Evolutionary conservation across 2,888 invertebrate genomes (phyloP).

Genomic region (Gordius sp.): DNA sequence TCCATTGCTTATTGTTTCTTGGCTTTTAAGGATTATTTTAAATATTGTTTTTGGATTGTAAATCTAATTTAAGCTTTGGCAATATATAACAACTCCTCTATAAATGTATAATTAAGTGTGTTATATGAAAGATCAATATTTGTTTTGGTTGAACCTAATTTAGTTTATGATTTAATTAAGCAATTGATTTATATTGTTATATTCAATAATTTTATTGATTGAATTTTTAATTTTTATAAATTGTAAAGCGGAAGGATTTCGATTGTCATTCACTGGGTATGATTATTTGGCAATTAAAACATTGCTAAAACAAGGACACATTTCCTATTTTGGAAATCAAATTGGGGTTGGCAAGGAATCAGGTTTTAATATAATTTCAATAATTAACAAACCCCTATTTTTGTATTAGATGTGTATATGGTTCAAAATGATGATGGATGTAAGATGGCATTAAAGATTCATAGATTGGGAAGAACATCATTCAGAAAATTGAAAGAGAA

Average conservation of each 20-base stretch:
- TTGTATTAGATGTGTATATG: constrained; percentile 49
- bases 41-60: too few relatives aligned
- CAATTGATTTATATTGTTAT: neutral
- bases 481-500: constrained; percentile 82
- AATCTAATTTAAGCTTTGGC: too few relatives aligned
- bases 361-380: too few relatives aligned
- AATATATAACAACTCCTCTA: too few relatives aligned
- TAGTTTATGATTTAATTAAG: too few relatives aligned
- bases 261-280: constrained; percentile 76
- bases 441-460: constrained; percentile 52
- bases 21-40: too few relatives aligned
- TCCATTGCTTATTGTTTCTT: too few relatives aligned
- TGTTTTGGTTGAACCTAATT: too few relatives aligned
- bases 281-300: constrained; percentile 80
- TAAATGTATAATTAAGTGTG: too few relatives aligned
- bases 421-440: constrained; percentile 52
- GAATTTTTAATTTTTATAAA: constrained; percentile 29
- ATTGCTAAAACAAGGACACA: constrained; percentile 46
- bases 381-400: neutral
- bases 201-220: neutral
- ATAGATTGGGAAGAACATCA: constrained; percentile 66
- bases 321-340: constrained; percentile 70
- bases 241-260: constrained; percentile 55
- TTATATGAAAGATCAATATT: too few relatives aligned
- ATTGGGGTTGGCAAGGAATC: constrained; percentile 97